phyloP scores from a whole-genome alignment of 2,797 vertebrate species.

The Pipistrellus pipistrellus region DNA sequence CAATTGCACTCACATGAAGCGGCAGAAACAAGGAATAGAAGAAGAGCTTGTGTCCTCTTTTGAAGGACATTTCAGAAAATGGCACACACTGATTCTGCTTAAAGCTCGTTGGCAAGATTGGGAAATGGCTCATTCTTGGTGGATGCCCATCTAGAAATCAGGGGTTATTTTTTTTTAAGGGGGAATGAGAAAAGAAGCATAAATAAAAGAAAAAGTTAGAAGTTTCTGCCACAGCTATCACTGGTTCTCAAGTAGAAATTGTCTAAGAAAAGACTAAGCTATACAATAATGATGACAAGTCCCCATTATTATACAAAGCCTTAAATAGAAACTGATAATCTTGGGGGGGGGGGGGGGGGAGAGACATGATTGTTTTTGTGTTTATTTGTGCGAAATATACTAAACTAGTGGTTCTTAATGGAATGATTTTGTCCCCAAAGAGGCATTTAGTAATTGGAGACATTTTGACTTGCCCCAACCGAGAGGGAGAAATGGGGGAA shows the following conservation, averaged over 20 bases:
- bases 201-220: neutral
- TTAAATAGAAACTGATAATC: neutral
- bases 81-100: neutral
- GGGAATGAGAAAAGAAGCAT: neutral
- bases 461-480: neutral
- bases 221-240: neutral
- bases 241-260: neutral
- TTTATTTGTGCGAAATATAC: neutral
- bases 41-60: neutral
- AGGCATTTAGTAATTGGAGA: neutral
- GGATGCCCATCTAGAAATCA: neutral
- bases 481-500: too few relatives aligned
- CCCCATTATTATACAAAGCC: neutral
- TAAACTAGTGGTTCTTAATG: neutral
- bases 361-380: neutral
- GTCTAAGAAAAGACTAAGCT: slow-evolving; percentile 11
- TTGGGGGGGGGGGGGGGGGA: neutral
- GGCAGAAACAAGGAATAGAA: neutral
- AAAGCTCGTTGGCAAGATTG: neutral
- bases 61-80: neutral
- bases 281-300: neutral
- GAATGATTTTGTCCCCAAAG: neutral
- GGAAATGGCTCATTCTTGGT: neutral
- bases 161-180: neutral
- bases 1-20: neutral